A percentile compares a stretch with the other conserved stretches of the same genome.
Conservation (phyloP, 92 coral and sea anemone species). For the Zoanthus solanderi region DNA sequence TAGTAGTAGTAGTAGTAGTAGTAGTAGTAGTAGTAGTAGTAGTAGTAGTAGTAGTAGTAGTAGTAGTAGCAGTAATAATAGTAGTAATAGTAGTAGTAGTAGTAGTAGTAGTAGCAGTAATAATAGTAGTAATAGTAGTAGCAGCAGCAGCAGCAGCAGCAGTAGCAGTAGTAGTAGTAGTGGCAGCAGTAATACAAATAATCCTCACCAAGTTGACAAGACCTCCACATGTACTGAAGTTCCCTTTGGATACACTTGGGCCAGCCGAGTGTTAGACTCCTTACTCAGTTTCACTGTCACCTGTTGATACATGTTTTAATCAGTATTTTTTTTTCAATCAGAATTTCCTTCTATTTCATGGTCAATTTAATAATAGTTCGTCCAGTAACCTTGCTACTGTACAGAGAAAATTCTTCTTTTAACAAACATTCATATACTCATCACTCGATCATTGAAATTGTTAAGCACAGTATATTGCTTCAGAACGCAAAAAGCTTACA, state of each 20-base stretch:
- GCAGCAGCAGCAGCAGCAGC: neutral
- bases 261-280: constrained; percentile 88
- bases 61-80: neutral
- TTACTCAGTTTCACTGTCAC: constrained; percentile 88
- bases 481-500: neutral
- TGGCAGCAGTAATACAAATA: neutral
- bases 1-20: no score
- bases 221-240: constrained; percentile 96
- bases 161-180: no score
- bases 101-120: neutral
- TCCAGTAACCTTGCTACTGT: no score
- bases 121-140: neutral
- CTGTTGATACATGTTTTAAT: constrained; percentile 38
- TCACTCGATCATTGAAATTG: no score
- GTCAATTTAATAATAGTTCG: no score
- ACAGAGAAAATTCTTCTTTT: no score
- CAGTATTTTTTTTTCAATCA: neutral
- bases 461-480: neutral
- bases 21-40: no score
- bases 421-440: no score
- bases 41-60: no score
- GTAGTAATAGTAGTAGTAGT: neutral
- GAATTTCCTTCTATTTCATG: neutral
- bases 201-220: constrained; percentile 84
- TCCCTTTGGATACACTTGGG: constrained; percentile 91